These are phyloP conservation scores for Gymnogyps californianus DNA, from an alignment of 2,113 vertebrate species.

Conservation along the genomic window DNA sequence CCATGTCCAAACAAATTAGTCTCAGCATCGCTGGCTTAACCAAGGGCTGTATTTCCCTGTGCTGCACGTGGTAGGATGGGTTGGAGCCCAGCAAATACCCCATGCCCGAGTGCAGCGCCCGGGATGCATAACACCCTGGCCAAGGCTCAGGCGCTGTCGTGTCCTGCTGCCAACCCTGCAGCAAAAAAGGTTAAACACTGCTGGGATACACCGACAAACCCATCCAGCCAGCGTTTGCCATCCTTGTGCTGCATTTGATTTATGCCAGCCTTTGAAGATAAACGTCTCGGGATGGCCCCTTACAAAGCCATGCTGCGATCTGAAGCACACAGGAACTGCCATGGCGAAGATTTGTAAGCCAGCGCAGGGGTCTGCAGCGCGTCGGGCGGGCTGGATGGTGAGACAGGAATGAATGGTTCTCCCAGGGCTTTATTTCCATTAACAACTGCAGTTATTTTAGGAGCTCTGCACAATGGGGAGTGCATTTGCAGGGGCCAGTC, in stretches of 20 bases:
- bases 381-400: not conserved
- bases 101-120: fast-evolving
- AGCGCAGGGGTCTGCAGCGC: fast-evolving
- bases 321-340: not conserved
- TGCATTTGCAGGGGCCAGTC: not conserved
- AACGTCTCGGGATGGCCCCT: not conserved
- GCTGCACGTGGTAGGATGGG: not conserved
- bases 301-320: not conserved
- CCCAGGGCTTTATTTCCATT: not conserved
- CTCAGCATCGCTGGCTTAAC: not conserved
- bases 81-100: not conserved
- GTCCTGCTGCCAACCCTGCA: not conserved
- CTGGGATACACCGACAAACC: not conserved
- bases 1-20: not conserved
- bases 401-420: not conserved
- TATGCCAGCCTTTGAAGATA: not conserved
- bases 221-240: not conserved
- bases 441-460: slow-evolving; percentile 2
- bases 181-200: not conserved
- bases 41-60: not conserved
- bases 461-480: not conserved
- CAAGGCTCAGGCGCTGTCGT: fast-evolving
- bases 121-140: fast-evolving
- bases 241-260: not conserved
- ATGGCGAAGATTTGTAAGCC: not conserved